Conservation (phyloP, 2,888 invertebrate genomes). For the Brachyptera putata region DNA sequence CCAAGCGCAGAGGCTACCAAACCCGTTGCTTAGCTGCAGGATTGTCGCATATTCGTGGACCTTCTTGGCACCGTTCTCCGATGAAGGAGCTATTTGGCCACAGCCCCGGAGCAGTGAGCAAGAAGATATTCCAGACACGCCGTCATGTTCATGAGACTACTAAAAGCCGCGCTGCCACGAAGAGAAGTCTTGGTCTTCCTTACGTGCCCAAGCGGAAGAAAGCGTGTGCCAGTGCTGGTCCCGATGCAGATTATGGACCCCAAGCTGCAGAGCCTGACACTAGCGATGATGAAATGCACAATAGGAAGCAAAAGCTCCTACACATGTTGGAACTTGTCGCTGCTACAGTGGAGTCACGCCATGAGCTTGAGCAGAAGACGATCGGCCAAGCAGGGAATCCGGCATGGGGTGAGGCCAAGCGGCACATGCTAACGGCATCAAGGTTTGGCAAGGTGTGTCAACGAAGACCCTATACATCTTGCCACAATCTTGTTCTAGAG, state of each 20-base stretch:
- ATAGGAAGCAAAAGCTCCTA: background rate
- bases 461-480: background rate
- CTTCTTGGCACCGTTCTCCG: background rate
- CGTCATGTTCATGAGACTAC: too few relatives aligned
- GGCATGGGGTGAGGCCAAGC: background rate
- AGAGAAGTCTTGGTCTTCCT: too few relatives aligned
- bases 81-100: background rate
- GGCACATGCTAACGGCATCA: background rate
- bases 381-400: conserved; percentile 3
- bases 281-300: background rate
- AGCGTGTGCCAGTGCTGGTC: background rate
- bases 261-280: background rate
- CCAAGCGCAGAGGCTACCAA: background rate
- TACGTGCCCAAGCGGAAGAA: background rate
- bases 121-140: background rate
- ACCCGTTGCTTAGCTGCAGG: background rate
- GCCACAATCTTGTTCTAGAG: background rate
- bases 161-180: too few relatives aligned
- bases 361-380: background rate
- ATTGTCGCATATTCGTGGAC: background rate
- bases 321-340: too few relatives aligned
- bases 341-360: too few relatives aligned
- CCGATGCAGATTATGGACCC: background rate
- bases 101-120: background rate
- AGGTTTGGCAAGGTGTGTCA: background rate